Conservation (phyloP, 2,888 invertebrate genomes). For the Adineta ricciae region DNA sequence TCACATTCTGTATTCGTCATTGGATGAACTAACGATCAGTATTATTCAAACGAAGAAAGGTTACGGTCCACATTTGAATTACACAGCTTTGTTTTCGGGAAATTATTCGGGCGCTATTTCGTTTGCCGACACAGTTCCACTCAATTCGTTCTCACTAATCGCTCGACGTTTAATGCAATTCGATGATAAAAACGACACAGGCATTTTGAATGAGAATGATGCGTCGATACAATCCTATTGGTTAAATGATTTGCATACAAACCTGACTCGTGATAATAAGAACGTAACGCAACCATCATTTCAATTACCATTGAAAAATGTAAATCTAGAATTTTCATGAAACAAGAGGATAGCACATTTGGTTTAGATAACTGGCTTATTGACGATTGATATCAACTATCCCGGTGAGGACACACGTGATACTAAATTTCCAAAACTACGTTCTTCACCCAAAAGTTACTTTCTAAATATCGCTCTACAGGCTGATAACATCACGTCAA, state of each 20-base stretch:
- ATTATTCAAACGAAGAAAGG: conserved; percentile 7
- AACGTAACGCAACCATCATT: neutral
- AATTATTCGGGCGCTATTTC: neutral
- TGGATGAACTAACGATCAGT: conserved; percentile 7
- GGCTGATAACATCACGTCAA: neutral
- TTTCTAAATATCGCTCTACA: neutral
- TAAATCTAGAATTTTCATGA: neutral
- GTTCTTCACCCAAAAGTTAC: neutral
- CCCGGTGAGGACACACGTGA: neutral
- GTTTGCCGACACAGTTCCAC: neutral
- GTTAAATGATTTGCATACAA: neutral
- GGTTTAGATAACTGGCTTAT: neutral
- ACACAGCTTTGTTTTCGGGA: neutral
- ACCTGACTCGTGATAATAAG: neutral
- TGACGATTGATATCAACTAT: neutral
- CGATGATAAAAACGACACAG: neutral
- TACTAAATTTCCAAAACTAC: neutral
- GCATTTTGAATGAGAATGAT: neutral
- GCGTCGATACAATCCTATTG: neutral
- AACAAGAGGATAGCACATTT: neutral
- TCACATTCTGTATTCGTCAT: neutral
- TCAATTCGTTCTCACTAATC: neutral
- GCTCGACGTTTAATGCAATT: neutral
- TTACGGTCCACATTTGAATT: neutral
- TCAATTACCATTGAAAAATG: neutral